These are phyloP conservation scores for Trachelipus rathkii DNA, from an alignment of 1,140 invertebrate species.

Conservation along the genomic window DNA sequence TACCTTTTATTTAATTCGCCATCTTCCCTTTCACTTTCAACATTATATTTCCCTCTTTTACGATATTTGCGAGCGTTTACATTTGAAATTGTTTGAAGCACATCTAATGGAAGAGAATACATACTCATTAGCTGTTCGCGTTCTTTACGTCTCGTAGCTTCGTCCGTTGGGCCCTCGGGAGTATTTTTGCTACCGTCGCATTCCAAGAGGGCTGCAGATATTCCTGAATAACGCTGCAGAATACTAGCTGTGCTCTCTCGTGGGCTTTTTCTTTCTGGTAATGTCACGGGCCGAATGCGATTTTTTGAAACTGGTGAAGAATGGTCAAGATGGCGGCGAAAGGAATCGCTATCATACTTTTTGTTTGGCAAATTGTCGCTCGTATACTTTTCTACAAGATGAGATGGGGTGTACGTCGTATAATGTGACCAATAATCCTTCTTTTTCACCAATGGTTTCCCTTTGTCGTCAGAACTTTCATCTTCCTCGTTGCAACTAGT, in stretches of 20 bases:
- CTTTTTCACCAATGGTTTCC: conserved; percentile 32
- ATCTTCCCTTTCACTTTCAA: conserved; percentile 17
- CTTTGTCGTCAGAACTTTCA: conserved; percentile 28
- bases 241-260: conserved; percentile 34
- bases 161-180: conserved; percentile 35
- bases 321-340: conserved; percentile 30
- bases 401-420: conserved; percentile 25
- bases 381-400: conserved; percentile 34
- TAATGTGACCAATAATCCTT: conserved; percentile 44
- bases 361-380: conserved; percentile 6
- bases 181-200: conserved; percentile 32
- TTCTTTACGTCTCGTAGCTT: conserved; percentile 37
- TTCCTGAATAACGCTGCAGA: conserved; percentile 33
- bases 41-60: conserved; percentile 34
- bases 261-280: conserved; percentile 26
- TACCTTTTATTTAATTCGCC: conserved; percentile 28
- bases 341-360: conserved; percentile 27
- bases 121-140: conserved; percentile 42
- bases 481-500: conserved; percentile 38
- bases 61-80: conserved; percentile 36
- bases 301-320: conserved; percentile 24
- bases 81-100: conserved; percentile 37
- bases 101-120: conserved; percentile 42
- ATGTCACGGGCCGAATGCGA: conserved; percentile 29
- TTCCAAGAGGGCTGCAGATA: conserved; percentile 27